Evolutionary conservation across 2,888 invertebrate species (phyloP).

Genomic region (Tineola bisselliella): DNA sequence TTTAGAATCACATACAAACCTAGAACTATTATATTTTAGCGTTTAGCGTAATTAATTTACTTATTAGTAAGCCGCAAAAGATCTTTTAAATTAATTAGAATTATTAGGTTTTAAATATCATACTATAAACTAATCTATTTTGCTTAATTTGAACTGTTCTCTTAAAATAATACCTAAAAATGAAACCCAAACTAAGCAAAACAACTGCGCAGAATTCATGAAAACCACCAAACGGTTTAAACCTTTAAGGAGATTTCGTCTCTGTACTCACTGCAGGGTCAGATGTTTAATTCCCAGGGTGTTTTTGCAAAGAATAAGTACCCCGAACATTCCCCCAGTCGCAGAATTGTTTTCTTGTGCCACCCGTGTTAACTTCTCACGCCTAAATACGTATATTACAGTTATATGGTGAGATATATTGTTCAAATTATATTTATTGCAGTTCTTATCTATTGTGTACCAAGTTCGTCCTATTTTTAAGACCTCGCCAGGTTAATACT

Average conservation of each 20-base stretch:
- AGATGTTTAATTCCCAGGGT: constrained; percentile 56
- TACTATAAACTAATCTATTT: constrained; percentile 5
- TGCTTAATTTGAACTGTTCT: constrained; percentile 2
- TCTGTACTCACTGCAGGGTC: constrained; percentile 34
- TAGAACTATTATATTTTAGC: too few species aligned
- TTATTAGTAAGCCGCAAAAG: too few species aligned
- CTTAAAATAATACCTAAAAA: not conserved
- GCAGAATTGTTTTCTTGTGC: constrained; percentile 57
- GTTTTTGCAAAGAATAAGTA: constrained; percentile 36
- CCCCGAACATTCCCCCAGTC: constrained; percentile 24
- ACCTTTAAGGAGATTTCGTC: constrained; percentile 24
- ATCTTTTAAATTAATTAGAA: too few species aligned
- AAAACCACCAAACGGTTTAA: constrained; percentile 10
- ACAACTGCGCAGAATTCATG: not conserved
- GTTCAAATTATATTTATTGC: not conserved
- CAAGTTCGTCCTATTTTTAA: too few species aligned
- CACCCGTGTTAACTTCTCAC: constrained; percentile 1
- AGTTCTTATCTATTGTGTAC: too few species aligned
- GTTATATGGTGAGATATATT: constrained; percentile 12
- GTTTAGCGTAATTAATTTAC: too few species aligned
- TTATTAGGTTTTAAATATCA: too few species aligned
- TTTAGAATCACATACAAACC: too few species aligned
- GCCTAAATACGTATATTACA: constrained; percentile 15
- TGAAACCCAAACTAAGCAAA: not conserved
- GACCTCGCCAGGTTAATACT: too few species aligned